These are phyloP conservation scores for Hippocampus zosterae DNA, from an alignment of 2,113 vertebrate genomes.

Conservation along the genomic window DNA sequence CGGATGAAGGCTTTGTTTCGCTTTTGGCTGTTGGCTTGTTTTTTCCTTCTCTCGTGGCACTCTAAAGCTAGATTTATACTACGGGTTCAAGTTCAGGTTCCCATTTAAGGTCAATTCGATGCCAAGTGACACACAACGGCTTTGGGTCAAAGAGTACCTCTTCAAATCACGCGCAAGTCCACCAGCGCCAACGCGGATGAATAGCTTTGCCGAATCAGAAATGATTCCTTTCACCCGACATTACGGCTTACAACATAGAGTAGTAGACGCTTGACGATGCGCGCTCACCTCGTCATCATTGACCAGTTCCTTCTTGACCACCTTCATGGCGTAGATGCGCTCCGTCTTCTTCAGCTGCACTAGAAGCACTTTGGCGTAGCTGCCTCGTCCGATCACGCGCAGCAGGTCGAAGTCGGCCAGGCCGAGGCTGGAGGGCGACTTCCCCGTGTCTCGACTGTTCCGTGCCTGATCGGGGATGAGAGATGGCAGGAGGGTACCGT, in stretches of 20 bases:
- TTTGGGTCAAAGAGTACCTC: too few species aligned
- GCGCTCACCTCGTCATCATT: slow-evolving; percentile 92
- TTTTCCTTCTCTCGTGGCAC: not conserved
- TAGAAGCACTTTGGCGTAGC: slow-evolving; percentile 95
- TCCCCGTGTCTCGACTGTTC: slow-evolving; percentile 88
- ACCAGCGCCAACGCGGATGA: too few species aligned
- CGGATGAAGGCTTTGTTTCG: not conserved
- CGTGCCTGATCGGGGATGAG: slow-evolving; percentile 74
- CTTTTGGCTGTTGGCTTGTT: not conserved
- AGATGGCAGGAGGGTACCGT: not conserved
- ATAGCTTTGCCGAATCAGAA: too few species aligned
- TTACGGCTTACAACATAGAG: too few species aligned
- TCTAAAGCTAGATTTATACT: not conserved
- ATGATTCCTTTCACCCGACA: too few species aligned
- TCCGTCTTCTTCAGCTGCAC: slow-evolving; percentile 96
- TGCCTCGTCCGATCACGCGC: slow-evolving; percentile 93
- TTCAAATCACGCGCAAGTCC: too few species aligned
- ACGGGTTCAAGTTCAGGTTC: not conserved
- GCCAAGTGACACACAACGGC: too few species aligned
- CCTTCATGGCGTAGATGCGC: slow-evolving; percentile 98
- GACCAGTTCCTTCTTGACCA: slow-evolving; percentile 98
- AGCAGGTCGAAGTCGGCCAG: slow-evolving; percentile 94
- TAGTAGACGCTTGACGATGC: not conserved
- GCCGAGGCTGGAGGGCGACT: slow-evolving; percentile 89
- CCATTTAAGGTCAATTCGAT: too few species aligned